A percentile compares a stretch with the other conserved stretches of the same genome.
These are phyloP conservation scores for Calcarius lapponicus DNA, from an alignment of 2,797 vertebrate species.

Conservation along the genomic window DNA sequence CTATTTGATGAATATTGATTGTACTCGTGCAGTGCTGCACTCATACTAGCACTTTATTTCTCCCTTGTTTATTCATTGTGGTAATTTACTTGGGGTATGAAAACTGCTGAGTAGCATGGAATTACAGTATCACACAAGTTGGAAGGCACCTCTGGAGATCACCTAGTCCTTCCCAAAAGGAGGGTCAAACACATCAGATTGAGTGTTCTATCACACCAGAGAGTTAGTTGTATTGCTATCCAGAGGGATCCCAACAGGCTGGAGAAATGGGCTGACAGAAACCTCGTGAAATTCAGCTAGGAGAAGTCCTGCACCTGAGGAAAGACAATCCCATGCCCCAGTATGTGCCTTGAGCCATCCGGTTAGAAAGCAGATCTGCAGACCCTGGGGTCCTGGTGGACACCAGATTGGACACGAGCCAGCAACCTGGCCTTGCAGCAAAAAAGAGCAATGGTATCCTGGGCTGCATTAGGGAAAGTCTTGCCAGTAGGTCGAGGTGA, in stretches of 20 bases:
- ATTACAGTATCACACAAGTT: background rate
- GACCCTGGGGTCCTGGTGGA: background rate
- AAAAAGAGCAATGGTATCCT: background rate
- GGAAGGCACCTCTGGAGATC: background rate
- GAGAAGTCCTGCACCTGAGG: background rate
- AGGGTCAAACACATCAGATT: background rate
- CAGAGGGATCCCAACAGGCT: background rate
- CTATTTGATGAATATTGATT: conserved; percentile 65
- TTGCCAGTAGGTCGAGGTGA: fast-evolving
- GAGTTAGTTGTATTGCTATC: fast-evolving
- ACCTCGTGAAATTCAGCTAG: background rate
- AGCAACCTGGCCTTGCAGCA: background rate
- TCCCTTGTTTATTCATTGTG: conserved; percentile 38
- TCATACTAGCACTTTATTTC: conserved; percentile 16
- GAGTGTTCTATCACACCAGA: background rate
- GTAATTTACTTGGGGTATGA: background rate
- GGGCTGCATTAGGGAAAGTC: background rate
- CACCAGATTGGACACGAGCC: background rate
- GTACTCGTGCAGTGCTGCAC: background rate
- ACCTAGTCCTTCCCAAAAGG: background rate
- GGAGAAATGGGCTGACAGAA: background rate
- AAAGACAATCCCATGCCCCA: background rate
- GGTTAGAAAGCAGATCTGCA: background rate
- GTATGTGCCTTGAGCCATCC: background rate
- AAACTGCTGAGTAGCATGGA: conserved; percentile 41